phyloP scores from a whole-genome alignment of 2,797 vertebrate species.

The Cyclura pinguis region DNA sequence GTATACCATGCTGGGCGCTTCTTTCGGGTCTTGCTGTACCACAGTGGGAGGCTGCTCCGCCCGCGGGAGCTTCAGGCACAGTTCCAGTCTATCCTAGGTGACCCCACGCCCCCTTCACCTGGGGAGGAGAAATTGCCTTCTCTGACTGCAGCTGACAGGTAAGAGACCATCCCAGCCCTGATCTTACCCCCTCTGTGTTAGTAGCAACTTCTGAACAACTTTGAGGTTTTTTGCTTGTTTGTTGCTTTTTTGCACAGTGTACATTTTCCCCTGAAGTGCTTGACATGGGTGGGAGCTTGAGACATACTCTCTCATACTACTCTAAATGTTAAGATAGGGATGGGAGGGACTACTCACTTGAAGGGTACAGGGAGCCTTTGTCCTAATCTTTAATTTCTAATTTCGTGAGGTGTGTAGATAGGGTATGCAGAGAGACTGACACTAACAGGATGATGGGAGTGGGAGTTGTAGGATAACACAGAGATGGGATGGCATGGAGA shows the following conservation, averaged over 20 bases:
- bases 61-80: slow-evolving; percentile 90
- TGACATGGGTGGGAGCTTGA: not conserved
- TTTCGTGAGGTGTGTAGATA: not conserved
- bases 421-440: not conserved
- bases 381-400: not conserved
- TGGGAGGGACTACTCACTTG: not conserved
- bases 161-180: slow-evolving; percentile 3
- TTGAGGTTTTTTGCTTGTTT: not conserved
- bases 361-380: not conserved
- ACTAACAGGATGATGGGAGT: no score
- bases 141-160: slow-evolving; percentile 90
- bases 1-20: slow-evolving; percentile 90
- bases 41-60: slow-evolving; percentile 84
- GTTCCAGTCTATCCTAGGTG: slow-evolving; percentile 89
- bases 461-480: no score
- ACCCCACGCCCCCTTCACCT: slow-evolving; percentile 79
- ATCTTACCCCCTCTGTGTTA: not conserved
- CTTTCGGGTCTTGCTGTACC: slow-evolving; percentile 87
- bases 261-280: not conserved
- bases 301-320: not conserved
- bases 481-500: not conserved
- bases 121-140: slow-evolving; percentile 89
- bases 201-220: not conserved
- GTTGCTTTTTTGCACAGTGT: not conserved
- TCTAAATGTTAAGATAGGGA: not conserved